Evolutionary conservation across 2,113 vertebrate genomes (phyloP).

Genomic region (Xenus cinereus): DNA sequence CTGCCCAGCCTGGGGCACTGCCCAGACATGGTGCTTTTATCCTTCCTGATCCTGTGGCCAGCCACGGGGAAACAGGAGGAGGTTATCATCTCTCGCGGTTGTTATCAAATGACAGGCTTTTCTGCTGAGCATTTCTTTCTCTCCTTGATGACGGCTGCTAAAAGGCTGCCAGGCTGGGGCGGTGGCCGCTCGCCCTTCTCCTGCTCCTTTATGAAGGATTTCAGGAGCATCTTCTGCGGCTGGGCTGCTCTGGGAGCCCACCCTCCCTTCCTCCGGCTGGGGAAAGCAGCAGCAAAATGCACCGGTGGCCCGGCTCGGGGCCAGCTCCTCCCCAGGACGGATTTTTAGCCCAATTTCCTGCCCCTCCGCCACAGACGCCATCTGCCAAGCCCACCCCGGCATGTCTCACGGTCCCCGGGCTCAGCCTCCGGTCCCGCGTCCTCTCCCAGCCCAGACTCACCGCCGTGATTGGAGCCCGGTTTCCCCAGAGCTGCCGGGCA

Average conservation of each 20-base stretch:
- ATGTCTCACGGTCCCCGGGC: neutral
- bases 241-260: fast-evolving
- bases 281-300: neutral
- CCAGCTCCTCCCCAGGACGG: neutral
- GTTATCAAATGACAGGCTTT: slow-evolving; percentile 7
- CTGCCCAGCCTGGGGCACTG: neutral
- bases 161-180: neutral
- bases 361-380: slow-evolving; percentile 16
- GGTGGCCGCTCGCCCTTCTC: neutral
- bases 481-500: neutral
- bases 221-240: neutral
- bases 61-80: neutral
- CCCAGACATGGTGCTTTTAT: neutral
- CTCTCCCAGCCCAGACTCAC: neutral
- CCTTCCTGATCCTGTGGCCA: neutral
- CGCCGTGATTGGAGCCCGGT: neutral
- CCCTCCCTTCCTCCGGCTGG: neutral
- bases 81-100: neutral
- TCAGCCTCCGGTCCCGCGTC: neutral
- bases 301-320: neutral
- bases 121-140: slow-evolving; percentile 3
- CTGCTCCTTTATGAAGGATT: neutral
- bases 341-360: neutral
- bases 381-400: neutral
- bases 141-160: neutral